These are phyloP conservation scores for Nannobrachium achirus DNA, from an alignment of 2,113 vertebrate species.

Conservation along the genomic window DNA sequence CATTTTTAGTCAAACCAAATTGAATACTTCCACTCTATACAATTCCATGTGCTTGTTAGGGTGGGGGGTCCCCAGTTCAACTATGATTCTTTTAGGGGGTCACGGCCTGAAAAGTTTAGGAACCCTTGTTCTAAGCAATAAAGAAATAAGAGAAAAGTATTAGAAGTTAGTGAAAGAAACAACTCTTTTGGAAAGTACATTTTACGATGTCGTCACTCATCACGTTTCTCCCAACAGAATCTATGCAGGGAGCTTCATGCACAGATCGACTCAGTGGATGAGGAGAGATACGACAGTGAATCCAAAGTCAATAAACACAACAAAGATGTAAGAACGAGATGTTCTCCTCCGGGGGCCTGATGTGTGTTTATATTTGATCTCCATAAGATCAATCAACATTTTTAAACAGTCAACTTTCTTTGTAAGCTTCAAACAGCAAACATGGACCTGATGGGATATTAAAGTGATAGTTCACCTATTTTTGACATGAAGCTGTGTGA, in stretches of 20 bases:
- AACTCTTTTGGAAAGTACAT: neutral
- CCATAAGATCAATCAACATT: conserved; percentile 10
- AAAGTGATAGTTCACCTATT: no score
- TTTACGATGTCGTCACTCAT: neutral
- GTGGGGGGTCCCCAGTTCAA: no score
- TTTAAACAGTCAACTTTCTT: conserved; percentile 2
- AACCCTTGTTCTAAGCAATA: no score
- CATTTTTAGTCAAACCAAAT: no score
- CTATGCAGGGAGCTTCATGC: conserved; percentile 85
- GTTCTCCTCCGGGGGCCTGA: neutral
- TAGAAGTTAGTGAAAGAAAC: no score
- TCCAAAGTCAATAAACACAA: conserved; percentile 87
- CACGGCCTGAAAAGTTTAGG: no score
- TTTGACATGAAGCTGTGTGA: no score
- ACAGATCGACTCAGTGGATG: conserved; percentile 84
- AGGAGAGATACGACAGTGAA: conserved; percentile 90
- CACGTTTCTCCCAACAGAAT: conserved; percentile 68
- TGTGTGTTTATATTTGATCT: neutral
- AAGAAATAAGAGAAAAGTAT: no score
- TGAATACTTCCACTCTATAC: no score
- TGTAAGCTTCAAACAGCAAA: neutral
- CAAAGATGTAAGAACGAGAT: conserved; percentile 82
- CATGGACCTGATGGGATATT: neutral
- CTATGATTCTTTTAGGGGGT: no score
- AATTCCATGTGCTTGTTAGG: no score